Evolutionary conservation across 2,113 vertebrate genomes (phyloP).

Genomic region (Spea multiplicata): DNA sequence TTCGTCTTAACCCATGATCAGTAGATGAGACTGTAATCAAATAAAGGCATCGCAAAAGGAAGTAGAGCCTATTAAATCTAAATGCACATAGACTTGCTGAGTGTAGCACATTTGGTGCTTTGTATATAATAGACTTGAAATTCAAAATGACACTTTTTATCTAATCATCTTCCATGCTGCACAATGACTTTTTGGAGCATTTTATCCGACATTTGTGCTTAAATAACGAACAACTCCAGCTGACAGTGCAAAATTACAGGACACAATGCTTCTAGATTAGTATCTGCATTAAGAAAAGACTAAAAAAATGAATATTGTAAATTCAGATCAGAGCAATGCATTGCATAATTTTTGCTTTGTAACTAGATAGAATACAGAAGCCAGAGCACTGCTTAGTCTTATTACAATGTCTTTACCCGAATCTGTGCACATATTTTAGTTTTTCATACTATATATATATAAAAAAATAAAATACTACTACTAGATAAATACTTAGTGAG

Average conservation of each 20-base stretch:
- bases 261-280: constrained; percentile 7
- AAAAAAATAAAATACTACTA: no score
- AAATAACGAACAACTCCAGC: constrained; percentile 23
- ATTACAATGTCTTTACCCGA: no score
- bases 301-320: constrained; percentile 2
- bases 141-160: constrained; percentile 35
- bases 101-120: constrained; percentile 25
- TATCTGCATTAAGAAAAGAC: constrained; percentile 15
- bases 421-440: no score
- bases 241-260: constrained; percentile 33
- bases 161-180: constrained; percentile 33
- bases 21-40: constrained; percentile 32
- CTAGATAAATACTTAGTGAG: no score
- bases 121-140: constrained; percentile 21
- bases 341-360: constrained; percentile 1
- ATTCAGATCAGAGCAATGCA: not conserved
- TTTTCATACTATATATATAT: no score
- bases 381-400: constrained; percentile 2
- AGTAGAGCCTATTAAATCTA: constrained; percentile 18
- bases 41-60: constrained; percentile 19
- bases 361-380: no score
- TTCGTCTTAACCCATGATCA: constrained; percentile 6
- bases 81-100: constrained; percentile 15
- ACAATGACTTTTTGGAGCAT: constrained; percentile 21
- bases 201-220: constrained; percentile 40